A percentile compares a stretch with the other conserved stretches of the same genome.
Conservation (phyloP, 2,888 invertebrate species). For the Elysia crispata region DNA sequence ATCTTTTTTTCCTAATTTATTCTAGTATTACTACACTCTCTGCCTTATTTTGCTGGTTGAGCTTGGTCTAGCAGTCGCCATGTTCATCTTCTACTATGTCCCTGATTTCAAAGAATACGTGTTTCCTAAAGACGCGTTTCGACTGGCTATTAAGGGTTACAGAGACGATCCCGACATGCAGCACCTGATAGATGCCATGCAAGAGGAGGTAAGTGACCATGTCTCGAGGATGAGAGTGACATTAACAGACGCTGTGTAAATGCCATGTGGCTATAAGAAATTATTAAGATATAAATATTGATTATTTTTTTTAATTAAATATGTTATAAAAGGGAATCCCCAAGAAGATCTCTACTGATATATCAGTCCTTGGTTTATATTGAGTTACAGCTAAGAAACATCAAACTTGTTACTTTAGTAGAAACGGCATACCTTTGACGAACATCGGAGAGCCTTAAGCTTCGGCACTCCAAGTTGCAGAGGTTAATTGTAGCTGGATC, state of each 20-base stretch:
- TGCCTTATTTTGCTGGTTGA: conserved; percentile 67
- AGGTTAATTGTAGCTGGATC: too few relatives aligned
- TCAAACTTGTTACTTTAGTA: too few relatives aligned
- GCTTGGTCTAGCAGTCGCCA: conserved; percentile 63
- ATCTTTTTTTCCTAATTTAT: conserved; percentile 22
- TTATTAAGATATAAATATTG: not conserved
- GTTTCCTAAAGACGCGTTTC: conserved; percentile 67
- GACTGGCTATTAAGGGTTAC: conserved; percentile 71
- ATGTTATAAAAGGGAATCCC: too few relatives aligned
- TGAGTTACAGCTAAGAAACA: too few relatives aligned
- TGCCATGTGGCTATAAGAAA: too few relatives aligned
- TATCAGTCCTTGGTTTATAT: too few relatives aligned
- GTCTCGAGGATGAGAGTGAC: too few relatives aligned
- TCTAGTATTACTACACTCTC: conserved; percentile 70
- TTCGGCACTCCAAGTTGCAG: too few relatives aligned
- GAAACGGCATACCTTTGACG: too few relatives aligned
- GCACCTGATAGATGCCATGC: conserved; percentile 72
- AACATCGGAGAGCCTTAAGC: too few relatives aligned
- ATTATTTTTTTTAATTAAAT: not conserved
- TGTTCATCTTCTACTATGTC: conserved; percentile 72
- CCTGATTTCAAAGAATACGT: conserved; percentile 65
- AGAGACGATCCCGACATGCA: conserved; percentile 72
- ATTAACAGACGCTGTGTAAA: too few relatives aligned
- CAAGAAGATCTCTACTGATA: too few relatives aligned
- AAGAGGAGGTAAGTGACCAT: conserved; percentile 61